Evolutionary conservation across 2,113 vertebrate species (phyloP).

Genomic region (Tachysurus vachellii): DNA sequence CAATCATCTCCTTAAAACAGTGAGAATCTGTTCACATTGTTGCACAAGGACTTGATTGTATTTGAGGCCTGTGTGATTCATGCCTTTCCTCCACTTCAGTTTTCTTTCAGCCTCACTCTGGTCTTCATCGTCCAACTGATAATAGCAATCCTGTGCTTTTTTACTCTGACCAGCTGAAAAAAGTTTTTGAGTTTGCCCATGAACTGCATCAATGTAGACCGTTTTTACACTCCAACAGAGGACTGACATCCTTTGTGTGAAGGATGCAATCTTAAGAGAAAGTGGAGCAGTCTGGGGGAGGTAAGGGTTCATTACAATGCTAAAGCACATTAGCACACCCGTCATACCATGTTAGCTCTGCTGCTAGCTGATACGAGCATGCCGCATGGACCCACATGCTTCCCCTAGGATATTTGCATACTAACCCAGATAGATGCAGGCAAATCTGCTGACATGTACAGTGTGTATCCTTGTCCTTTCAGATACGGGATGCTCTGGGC

Average conservation of each 20-base stretch:
- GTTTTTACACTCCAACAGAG: background rate
- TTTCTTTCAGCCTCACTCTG: constrained; percentile 73
- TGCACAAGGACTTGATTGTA: background rate
- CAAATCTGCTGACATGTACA: constrained; percentile 27
- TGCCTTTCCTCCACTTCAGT: constrained; percentile 58
- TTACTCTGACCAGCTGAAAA: constrained; percentile 73
- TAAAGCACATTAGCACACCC: constrained; percentile 49
- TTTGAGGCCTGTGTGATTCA: background rate
- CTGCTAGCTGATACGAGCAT: background rate
- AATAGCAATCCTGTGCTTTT: constrained; percentile 75
- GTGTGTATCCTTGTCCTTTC: constrained; percentile 6
- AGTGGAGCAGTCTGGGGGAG: constrained; percentile 1
- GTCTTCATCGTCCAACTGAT: constrained; percentile 74
- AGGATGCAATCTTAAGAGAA: constrained; percentile 37
- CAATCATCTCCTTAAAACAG: constrained; percentile 74
- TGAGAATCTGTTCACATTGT: constrained; percentile 55
- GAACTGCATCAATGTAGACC: constrained; percentile 67
- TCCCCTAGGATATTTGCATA: constrained; percentile 35
- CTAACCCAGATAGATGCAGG: constrained; percentile 19
- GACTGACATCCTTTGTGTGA: constrained; percentile 7
- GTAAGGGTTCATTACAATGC: constrained; percentile 39
- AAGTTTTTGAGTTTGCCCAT: no score
- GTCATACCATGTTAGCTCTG: constrained; percentile 41
- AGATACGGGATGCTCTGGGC: constrained; percentile 69
- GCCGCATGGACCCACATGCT: constrained; percentile 19